A percentile compares a stretch with the other conserved stretches of the same genome.
phyloP scores from a whole-genome alignment of 2,888 invertebrate species.

The Xanthorhoe designata region DNA sequence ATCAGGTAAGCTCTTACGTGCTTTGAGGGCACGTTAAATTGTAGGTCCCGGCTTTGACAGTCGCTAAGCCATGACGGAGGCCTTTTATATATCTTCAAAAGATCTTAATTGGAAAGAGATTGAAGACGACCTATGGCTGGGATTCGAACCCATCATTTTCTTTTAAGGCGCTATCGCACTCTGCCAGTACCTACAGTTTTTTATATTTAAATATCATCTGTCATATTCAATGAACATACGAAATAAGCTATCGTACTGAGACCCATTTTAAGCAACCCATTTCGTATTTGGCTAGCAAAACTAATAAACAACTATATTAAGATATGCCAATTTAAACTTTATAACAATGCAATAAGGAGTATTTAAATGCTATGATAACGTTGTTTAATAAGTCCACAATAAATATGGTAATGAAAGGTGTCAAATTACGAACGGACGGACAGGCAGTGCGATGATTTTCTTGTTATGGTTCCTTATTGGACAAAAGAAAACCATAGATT shows the following conservation, averaged over 20 bases:
- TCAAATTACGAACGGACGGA: constrained; percentile 78
- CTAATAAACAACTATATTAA: not conserved
- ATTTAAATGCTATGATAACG: constrained; percentile 5
- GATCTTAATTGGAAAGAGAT: too few relatives aligned
- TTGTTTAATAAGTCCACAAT: constrained; percentile 63
- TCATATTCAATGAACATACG: constrained; percentile 45
- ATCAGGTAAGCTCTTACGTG: too few relatives aligned
- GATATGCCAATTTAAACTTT: constrained; percentile 11
- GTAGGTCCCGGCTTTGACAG: too few relatives aligned
- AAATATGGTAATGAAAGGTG: constrained; percentile 85
- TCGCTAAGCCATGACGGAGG: too few relatives aligned
- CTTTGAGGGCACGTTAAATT: too few relatives aligned
- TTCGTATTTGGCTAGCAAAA: constrained; percentile 63
- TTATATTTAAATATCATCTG: too few relatives aligned
- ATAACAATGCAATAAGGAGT: constrained; percentile 5
- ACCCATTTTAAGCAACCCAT: constrained; percentile 42
- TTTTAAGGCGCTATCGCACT: too few relatives aligned
- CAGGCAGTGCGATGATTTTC: constrained; percentile 73
- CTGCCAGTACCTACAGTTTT: too few relatives aligned
- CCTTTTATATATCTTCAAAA: too few relatives aligned
- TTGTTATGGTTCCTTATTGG: constrained; percentile 53
- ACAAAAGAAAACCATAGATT: not conserved
- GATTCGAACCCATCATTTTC: too few relatives aligned
- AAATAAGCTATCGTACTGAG: constrained; percentile 41
- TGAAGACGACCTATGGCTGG: too few relatives aligned